These are phyloP conservation scores for Plebejus melissa DNA, from an alignment of 2,888 invertebrate genomes.

Conservation along the genomic window DNA sequence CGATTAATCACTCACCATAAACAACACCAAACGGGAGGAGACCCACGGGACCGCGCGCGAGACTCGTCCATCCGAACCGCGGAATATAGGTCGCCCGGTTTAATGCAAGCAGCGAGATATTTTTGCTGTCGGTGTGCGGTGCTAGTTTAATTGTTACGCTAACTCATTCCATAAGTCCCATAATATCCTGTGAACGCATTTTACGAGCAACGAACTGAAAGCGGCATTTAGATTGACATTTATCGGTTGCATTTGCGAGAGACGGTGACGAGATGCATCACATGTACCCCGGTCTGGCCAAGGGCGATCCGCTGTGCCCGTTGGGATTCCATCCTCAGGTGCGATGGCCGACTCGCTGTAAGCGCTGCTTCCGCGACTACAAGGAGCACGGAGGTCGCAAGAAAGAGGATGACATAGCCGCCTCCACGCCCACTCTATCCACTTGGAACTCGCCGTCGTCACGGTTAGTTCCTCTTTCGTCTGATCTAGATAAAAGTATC, in stretches of 20 bases:
- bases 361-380: conserved; percentile 95
- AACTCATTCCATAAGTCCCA: conserved; percentile 69
- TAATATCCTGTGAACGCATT: conserved; percentile 45
- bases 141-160: conserved; percentile 67
- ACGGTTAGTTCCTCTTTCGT: conserved; percentile 60
- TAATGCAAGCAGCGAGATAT: conserved; percentile 73
- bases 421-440: conserved; percentile 89
- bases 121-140: conserved; percentile 73
- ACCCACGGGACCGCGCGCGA: conserved; percentile 42
- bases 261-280: conserved; percentile 80
- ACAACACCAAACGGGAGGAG: conserved; percentile 33
- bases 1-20: conserved; percentile 34
- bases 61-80: conserved; percentile 44
- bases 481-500: not conserved
- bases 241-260: conserved; percentile 64
- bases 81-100: conserved; percentile 76
- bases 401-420: conserved; percentile 83
- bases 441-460: conserved; percentile 80
- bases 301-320: conserved; percentile 93
- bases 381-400: conserved; percentile 91
- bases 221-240: conserved; percentile 70
- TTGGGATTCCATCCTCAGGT: conserved; percentile 96
- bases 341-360: conserved; percentile 95
- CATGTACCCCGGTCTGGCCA: conserved; percentile 84
- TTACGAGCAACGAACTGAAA: conserved; percentile 44